Evolutionary conservation across 1,140 invertebrate genomes (phyloP).

Genomic region (Potamilus streckersoni): DNA sequence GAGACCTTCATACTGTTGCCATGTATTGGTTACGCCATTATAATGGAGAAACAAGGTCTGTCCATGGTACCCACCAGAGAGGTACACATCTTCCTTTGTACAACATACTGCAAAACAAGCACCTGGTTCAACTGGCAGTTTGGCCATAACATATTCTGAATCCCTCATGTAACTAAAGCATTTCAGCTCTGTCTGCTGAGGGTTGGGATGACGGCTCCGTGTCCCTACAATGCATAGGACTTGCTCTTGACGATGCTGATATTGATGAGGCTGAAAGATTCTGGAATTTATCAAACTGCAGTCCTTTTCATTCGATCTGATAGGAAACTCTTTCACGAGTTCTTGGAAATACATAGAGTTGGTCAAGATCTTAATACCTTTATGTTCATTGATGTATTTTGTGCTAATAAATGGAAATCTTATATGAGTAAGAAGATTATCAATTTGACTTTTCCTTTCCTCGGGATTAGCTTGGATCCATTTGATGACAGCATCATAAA

Average conservation of each 20-base stretch:
- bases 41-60: constrained; percentile 17
- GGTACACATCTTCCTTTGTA: constrained; percentile 15
- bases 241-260: constrained; percentile 22
- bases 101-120: constrained; percentile 28
- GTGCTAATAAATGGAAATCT: constrained; percentile 84
- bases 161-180: constrained; percentile 26
- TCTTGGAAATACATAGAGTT: constrained; percentile 75
- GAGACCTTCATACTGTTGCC: constrained; percentile 22
- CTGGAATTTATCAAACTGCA: neutral
- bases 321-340: constrained; percentile 75
- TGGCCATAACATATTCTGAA: constrained; percentile 20
- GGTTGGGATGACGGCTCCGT: constrained; percentile 23
- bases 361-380: constrained; percentile 74
- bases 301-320: constrained; percentile 8
- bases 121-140: constrained; percentile 26
- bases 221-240: constrained; percentile 29
- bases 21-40: constrained; percentile 17
- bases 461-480: constrained; percentile 98
- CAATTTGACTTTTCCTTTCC: constrained; percentile 86
- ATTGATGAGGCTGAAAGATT: constrained; percentile 6
- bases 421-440: constrained; percentile 78
- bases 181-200: constrained; percentile 26
- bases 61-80: constrained; percentile 29
- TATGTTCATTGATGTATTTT: constrained; percentile 74
- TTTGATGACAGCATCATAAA: constrained; percentile 90